These are phyloP conservation scores for Rhagoletis pomonella DNA, from an alignment of 1,140 invertebrate genomes.

Conservation along the genomic window DNA sequence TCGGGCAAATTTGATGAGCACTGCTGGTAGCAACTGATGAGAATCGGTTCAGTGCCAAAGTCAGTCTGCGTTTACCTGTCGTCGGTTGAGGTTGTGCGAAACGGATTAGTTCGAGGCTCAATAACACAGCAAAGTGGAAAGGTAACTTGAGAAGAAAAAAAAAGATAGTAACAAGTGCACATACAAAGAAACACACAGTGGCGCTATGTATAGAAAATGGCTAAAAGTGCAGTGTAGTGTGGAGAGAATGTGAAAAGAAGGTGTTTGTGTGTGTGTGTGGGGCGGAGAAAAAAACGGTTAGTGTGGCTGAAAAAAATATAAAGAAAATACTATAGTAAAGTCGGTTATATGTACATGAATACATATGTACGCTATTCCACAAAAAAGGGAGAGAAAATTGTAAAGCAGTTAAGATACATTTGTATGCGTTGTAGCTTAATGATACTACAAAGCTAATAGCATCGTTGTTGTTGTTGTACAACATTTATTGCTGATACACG, in stretches of 20 bases:
- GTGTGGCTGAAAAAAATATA: neutral
- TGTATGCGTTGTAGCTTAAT: constrained; percentile 8
- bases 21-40: constrained; percentile 8
- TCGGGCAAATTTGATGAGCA: neutral
- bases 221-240: constrained; percentile 50
- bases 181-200: neutral
- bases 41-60: constrained; percentile 31
- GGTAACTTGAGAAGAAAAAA: neutral
- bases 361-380: neutral
- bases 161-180: constrained; percentile 6
- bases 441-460: neutral
- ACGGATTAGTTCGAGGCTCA: constrained; percentile 20
- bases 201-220: constrained; percentile 20
- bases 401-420: neutral
- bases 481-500: neutral
- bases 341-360: neutral
- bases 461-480: neutral
- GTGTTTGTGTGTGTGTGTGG: neutral
- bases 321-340: neutral
- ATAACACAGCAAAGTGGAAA: neutral
- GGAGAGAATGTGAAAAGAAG: constrained; percentile 31
- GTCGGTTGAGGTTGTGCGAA: constrained; percentile 48
- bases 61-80: constrained; percentile 49
- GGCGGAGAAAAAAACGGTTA: neutral
- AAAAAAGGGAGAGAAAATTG: constrained; percentile 15